Evolutionary conservation across 2,888 invertebrate genomes (phyloP), one percentile per base, ranked within the genome.

Genomic region (Hyposoter dolosus): DNA sequence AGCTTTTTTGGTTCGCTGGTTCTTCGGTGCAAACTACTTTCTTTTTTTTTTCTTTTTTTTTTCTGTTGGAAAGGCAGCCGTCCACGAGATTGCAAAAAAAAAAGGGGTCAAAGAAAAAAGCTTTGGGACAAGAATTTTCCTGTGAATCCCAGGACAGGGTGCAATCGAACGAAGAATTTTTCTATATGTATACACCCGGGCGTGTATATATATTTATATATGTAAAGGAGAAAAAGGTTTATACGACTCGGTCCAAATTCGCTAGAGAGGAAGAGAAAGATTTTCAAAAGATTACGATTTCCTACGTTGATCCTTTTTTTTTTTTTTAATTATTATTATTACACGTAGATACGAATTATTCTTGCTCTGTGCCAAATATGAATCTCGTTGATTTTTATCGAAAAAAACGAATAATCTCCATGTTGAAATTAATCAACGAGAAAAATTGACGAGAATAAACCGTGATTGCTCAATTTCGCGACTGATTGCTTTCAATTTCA

Each of bases 311-410:
- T n/a, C n/a, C n/a, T n/a, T n/a, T n/a, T n/a, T 53, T 65, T 40
- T 23, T 71, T 63, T 53, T 47, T 19, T 78, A 43, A 53, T 53
- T 17, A 65, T 60, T 53, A 68, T 74, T 74, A 53, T 81, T 80
- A 19, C 53, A 19, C 7, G 10, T 71, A 50, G 50, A 6, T 74
- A 77, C 19, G 19, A n/a, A 83, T 45, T 43, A 79, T 43, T 65
- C 12, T 40, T 47, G 90, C 90, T 87, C 89, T 89, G 91, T 92
- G 92, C 92, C 92, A 92, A 92, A 91, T 90, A 82, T 89, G 85
- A 88, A 91, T 88, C 87, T 88, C 82, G 81, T 85, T 82, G 60
- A 88, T 84, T 78, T 69, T 10, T 40, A 74, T 35, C 7, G 1
- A 80, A 45, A 47, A 47, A 43, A 28, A 35, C 19, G 45, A n/a